Evolutionary conservation across 2,888 invertebrate species (phyloP).

Genomic region (Bugula neritina): DNA sequence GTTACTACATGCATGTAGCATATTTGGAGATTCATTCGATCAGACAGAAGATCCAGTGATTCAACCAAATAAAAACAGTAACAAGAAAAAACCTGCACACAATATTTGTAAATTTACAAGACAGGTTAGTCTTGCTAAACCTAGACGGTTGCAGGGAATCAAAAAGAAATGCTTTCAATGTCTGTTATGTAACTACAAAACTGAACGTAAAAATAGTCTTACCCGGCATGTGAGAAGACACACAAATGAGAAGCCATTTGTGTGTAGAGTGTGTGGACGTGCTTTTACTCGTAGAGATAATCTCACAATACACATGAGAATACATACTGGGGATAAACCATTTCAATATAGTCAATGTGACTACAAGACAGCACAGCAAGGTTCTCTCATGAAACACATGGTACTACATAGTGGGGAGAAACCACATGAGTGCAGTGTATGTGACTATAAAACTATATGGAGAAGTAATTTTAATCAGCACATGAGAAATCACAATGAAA

Average conservation of each 20-base stretch:
- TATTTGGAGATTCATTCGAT: no score
- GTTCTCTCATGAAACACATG: not conserved
- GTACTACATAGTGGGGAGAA: not conserved
- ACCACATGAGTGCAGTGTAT: not conserved
- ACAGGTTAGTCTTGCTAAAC: no score
- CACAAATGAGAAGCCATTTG: not conserved
- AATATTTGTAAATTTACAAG: no score
- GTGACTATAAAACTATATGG: not conserved
- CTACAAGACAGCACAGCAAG: not conserved
- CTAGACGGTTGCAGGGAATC: no score
- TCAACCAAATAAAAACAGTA: no score
- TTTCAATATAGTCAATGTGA: not conserved
- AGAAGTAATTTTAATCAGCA: not conserved
- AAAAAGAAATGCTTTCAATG: not conserved
- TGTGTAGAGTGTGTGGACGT: not conserved
- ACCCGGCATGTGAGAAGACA: not conserved
- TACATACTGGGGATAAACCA: not conserved
- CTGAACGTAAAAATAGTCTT: not conserved
- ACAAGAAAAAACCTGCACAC: no score
- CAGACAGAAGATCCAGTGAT: no score
- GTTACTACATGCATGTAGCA: no score
- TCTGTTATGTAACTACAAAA: not conserved
- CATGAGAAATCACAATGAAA: not conserved
- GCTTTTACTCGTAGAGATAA: not conserved
- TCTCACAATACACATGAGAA: not conserved